Base-by-base conservation (phyloP, 2,797 vertebrate species). In the Myotis vivesi region DNA sequence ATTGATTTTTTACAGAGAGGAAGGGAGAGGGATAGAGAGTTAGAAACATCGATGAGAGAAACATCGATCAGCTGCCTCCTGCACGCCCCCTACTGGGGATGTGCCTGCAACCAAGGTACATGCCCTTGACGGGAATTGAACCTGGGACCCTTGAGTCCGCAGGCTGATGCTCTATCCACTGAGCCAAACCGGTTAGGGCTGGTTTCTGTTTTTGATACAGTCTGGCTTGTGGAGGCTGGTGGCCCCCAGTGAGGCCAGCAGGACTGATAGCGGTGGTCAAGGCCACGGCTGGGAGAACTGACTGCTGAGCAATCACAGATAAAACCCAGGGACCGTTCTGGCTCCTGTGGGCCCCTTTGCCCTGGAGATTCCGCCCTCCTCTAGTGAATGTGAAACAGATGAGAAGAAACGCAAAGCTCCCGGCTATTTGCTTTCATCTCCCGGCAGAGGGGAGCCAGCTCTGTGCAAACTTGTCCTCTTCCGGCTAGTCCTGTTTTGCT, bases 401-500 rank as follows among this genome's bases (percentile, higher is more conserved):
- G 87, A 62, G 86, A 72, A 80, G 69, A 77, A 38, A 62, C 4
- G 3, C 23, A 1, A 1, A 16, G 44, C 20, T 13, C 55, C 23
- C 1, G 15, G 53, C 77, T 38, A 33, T 38, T 53, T 23, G 12
- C 89, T 38, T 64, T 82, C 71, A 33, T 92, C 69, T 87, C n/a
- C 10, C 57, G 13, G 46, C 46, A 13, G 79, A 41, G 38, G 2
- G n/a, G 53, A 10, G 86, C 80, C 57, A 10, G 76, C 75, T 83
- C 87, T 91, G 89, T 76, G 85, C 75, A 38, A 85, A 92, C 93
- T 64, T 81, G 88, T 59, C 51, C 81, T 83, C 44, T 80, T 75
- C 59, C 53, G 13, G 81, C 59, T 82, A 82, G 94, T 94, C 88
- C 86, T 86, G 64, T 95, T 92, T 82, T 13, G 11, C 88, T 71